Conservation (phyloP, 2,797 vertebrate species). For the Pogoniulus pusillus region DNA sequence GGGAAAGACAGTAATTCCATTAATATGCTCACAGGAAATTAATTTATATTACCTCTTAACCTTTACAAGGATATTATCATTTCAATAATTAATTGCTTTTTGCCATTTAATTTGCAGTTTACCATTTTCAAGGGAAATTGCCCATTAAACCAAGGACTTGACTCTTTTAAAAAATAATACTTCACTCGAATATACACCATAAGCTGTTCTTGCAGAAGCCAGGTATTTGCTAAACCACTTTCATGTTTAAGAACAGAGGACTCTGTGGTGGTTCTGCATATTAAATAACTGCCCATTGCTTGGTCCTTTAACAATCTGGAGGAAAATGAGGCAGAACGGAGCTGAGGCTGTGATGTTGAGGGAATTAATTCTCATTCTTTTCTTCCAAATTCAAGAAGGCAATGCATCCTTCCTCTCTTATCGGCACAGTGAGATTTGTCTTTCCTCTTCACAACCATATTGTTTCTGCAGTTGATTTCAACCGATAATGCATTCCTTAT, state of each 20-base stretch:
- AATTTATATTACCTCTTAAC: slow-evolving; percentile 69
- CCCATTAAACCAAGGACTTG: neutral
- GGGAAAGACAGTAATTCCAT: slow-evolving; percentile 34
- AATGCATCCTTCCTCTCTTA: neutral
- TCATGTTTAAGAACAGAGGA: neutral
- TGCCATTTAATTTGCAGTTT: slow-evolving; percentile 61
- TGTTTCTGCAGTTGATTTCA: neutral
- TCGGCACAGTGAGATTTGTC: neutral
- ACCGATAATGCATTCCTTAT: neutral
- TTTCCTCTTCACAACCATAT: neutral
- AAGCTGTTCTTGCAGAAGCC: neutral
- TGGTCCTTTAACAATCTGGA: neutral
- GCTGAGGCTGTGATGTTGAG: neutral
- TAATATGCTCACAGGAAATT: slow-evolving; percentile 55
- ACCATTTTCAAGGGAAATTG: slow-evolving; percentile 61
- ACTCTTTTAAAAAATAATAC: neutral
- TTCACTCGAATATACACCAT: neutral
- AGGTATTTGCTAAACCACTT: slow-evolving; percentile 8
- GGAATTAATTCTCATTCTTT: neutral
- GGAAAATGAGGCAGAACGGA: neutral
- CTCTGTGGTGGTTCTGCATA: neutral
- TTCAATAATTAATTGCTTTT: slow-evolving; percentile 68
- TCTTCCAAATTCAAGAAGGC: neutral
- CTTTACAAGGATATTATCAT: slow-evolving; percentile 59
- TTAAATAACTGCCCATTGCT: neutral